Base-by-base conservation (phyloP, 1,140 invertebrate species). In the Hypsibius dujardini region DNA sequence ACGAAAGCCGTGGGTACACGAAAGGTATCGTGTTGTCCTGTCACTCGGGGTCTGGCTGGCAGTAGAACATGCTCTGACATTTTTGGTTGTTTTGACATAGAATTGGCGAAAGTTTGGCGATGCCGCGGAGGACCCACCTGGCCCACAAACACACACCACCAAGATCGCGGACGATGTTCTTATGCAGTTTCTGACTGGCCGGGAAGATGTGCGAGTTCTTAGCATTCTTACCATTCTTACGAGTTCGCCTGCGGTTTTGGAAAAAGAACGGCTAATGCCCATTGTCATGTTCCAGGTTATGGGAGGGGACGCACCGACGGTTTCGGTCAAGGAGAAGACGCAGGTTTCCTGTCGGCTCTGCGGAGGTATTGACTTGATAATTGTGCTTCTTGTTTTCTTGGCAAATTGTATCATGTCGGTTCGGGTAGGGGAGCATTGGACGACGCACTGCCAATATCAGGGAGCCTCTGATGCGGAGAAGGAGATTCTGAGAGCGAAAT, bases 141-240 rank as follows among this genome's bases (percentile, higher is more conserved):
- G 95, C 1, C 94, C 94, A 1, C 95, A 97, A 80, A 90, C 94
- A 45, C 87, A 92, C 0, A 98, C 93, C 0, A 99, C 95, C 1
- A 88, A 94, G 77, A 87, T 92, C 1, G 87, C 88, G 73, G 95
- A 98, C 84, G 94, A 97, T 81, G 89, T 98, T 2, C 89, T 86
- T 74, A 94, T 99, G 90, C 91, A 84, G 75, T 85, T 84, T 77
- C 77, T 82, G 2, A 69, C 74, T 71, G 80, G 80, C 7, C 62
- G 62, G 7, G 62, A 67, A 42, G 62, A 67, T 42, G 62, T 67
- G 42, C 12, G 28, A 28, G 62, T 67, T 67, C 42, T 42, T 42
- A 45, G 12, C 3, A 67, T 67, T 45, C 12, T 67, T 67, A 7
- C 7, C 12, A 15, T 42, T 12, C 3, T 15, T 15, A 42, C 3